phyloP scores from a whole-genome alignment of 1,140 invertebrate genomes.

The Microvelia longipes region DNA sequence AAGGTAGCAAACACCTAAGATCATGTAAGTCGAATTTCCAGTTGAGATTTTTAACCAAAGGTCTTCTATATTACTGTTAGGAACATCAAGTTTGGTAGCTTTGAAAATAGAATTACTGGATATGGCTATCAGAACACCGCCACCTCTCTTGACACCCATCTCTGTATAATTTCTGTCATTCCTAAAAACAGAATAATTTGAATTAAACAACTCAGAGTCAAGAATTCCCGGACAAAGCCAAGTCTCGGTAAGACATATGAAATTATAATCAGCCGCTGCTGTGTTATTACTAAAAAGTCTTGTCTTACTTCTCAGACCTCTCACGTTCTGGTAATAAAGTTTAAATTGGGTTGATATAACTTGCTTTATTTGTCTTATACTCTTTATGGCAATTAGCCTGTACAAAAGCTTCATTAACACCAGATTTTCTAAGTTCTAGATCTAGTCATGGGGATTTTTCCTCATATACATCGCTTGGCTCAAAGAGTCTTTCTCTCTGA shows the following conservation, averaged over 20 bases:
- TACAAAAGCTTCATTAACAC: too few relatives aligned
- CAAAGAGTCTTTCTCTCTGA: too few relatives aligned
- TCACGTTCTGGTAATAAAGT: background rate
- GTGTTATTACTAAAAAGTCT: background rate
- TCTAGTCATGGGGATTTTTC: too few relatives aligned
- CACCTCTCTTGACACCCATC: background rate
- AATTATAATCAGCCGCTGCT: background rate
- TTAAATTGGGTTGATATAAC: too few relatives aligned
- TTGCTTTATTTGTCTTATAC: too few relatives aligned
- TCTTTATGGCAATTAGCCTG: too few relatives aligned
- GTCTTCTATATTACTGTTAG: background rate
- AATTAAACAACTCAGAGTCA: background rate
- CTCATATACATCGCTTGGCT: too few relatives aligned
- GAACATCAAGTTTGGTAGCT: background rate
- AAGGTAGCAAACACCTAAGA: too few relatives aligned
- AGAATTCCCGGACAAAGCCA: background rate
- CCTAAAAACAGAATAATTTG: background rate
- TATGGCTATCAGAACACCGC: background rate
- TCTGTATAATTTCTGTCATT: background rate
- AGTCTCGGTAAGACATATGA: background rate
- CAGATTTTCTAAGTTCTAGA: too few relatives aligned
- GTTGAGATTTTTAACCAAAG: background rate
- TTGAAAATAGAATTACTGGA: background rate
- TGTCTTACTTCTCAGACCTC: background rate
- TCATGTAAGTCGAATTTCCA: too few relatives aligned